Percentiles rank a stretch among this genome's conserved stretches.
phyloP scores from a whole-genome alignment of 2,888 invertebrate genomes.

The Meliscaeva auricollis region DNA sequence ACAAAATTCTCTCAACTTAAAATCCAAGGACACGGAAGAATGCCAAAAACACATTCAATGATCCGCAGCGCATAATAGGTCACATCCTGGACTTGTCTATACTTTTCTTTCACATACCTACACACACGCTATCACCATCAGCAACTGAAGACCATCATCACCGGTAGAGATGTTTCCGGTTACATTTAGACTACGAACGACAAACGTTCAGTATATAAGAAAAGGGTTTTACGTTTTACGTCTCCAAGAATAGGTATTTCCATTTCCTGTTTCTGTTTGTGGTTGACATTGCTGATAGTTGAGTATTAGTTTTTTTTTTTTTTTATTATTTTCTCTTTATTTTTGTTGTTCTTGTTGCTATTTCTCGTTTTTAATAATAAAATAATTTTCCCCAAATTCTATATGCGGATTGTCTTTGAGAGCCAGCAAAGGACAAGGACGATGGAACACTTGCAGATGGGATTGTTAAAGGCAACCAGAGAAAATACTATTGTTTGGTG shows the following conservation, averaged over 20 bases:
- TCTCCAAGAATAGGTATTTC: conserved; percentile 66
- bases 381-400: conserved; percentile 67
- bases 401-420: conserved; percentile 50
- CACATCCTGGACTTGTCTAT: conserved; percentile 62
- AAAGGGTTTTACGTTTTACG: conserved; percentile 53
- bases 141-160: conserved; percentile 33
- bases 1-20: not conserved
- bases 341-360: not conserved
- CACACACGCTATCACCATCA: conserved; percentile 23
- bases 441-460: not conserved
- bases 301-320: conserved; percentile 12
- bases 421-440: conserved; percentile 29
- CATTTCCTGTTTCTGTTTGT: conserved; percentile 66
- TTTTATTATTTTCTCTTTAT: conserved; percentile 10
- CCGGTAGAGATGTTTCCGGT: conserved; percentile 71
- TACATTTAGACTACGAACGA: conserved; percentile 50
- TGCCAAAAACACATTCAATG: conserved; percentile 70
- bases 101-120: conserved; percentile 27
- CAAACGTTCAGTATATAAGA: conserved; percentile 23
- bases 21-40: conserved; percentile 49
- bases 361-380: conserved; percentile 47
- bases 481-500: not conserved
- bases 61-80: conserved; percentile 70
- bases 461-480: conserved; percentile 4
- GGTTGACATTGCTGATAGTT: conserved; percentile 55